phyloP scores from a whole-genome alignment of 1,140 invertebrate species.

The Aplysia californica region DNA sequence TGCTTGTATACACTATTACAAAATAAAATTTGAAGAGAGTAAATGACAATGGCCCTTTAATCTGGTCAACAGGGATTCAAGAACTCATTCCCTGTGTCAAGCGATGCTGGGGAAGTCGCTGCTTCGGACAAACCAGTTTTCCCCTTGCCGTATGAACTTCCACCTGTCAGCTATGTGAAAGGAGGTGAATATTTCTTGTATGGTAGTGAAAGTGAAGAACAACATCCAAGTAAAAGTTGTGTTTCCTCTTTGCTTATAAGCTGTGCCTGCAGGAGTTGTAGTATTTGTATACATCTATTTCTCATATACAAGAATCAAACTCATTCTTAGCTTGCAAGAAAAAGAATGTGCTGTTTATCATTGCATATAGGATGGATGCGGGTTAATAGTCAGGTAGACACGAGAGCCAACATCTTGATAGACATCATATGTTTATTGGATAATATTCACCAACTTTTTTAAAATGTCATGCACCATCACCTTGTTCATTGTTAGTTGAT shows the following conservation, averaged over 20 bases:
- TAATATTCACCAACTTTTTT: no score
- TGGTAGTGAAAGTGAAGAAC: no score
- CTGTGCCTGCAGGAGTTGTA: neutral
- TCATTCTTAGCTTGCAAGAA: neutral
- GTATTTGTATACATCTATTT: neutral
- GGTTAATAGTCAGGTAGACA: neutral
- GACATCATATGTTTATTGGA: no score
- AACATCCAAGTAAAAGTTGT: no score
- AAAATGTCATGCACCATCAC: no score
- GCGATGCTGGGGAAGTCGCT: constrained; percentile 64
- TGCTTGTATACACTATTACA: no score
- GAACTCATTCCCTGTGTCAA: constrained; percentile 64
- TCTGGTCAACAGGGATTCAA: constrained; percentile 37
- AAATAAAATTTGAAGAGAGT: no score
- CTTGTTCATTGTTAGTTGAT: no score
- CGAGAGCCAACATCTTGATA: no score
- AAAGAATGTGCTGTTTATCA: neutral
- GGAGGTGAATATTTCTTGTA: constrained; percentile 67
- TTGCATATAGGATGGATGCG: neutral
- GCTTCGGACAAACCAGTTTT: constrained; percentile 67
- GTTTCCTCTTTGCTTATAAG: neutral
- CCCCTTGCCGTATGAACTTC: constrained; percentile 84
- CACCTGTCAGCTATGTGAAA: constrained; percentile 74
- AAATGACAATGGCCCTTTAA: no score
- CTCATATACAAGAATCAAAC: neutral